phyloP scores from a whole-genome alignment of 2,797 vertebrate species.

The Poeciliopsis turneri region DNA sequence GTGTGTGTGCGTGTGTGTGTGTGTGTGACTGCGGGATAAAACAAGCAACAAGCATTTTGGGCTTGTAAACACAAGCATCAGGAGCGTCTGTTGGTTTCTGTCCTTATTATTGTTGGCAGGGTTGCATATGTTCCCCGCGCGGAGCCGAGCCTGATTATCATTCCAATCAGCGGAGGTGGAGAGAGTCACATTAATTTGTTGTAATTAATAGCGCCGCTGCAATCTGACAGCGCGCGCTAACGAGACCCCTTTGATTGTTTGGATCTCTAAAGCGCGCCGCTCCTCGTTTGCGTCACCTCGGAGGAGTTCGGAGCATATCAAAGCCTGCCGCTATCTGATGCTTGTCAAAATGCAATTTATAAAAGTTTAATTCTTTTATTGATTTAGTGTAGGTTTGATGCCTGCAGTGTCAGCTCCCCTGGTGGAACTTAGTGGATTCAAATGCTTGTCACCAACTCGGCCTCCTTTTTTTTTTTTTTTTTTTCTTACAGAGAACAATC shows the following conservation, averaged over 20 bases:
- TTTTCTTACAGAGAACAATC: conserved; percentile 91
- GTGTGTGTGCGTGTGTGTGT: conserved; percentile 34
- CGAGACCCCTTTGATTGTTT: conserved; percentile 99
- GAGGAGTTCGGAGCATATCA: conserved; percentile 97
- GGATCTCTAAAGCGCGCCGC: conserved; percentile 96
- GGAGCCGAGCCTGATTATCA: conserved; percentile 93
- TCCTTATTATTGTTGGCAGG: conserved; percentile 97
- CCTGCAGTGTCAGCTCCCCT: conserved; percentile 99
- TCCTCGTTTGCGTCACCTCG: conserved; percentile 96
- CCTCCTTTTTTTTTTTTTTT: conserved; percentile 89
- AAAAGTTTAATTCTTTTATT: conserved; percentile 99
- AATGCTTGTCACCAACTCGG: conserved; percentile 99
- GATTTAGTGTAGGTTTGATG: conserved; percentile 99
- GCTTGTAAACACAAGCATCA: conserved; percentile 88
- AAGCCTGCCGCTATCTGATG: conserved; percentile 98
- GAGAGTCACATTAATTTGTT: conserved; percentile 99
- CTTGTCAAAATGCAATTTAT: conserved; percentile 99
- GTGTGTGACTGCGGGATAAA: conserved; percentile 68
- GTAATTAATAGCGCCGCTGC: conserved; percentile 98
- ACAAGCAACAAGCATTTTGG: conserved; percentile 84
- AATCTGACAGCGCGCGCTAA: conserved; percentile 97
- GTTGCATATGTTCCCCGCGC: conserved; percentile 93
- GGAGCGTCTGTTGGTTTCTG: conserved; percentile 87
- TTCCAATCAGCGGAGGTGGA: conserved; percentile 89
- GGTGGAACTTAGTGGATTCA: conserved; percentile 99